A percentile compares a stretch with the other conserved stretches of the same genome.
Conservation (phyloP, 2,797 vertebrate species). For the Benthosema pterotum region DNA sequence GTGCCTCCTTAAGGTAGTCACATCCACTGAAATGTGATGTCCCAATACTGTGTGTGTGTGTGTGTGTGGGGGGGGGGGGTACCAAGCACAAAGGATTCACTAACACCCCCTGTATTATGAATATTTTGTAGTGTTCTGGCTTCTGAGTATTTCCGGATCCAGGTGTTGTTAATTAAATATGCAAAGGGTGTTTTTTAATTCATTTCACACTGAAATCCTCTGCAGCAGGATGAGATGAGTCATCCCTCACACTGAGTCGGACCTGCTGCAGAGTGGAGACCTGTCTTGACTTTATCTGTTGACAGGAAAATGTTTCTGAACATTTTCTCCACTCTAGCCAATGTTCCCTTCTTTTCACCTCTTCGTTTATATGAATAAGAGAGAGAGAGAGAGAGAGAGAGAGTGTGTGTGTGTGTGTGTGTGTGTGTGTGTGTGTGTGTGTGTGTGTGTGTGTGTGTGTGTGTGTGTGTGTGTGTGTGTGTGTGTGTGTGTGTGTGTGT, state of each 20-base stretch:
- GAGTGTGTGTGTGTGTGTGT: too few relatives aligned
- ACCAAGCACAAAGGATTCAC: constrained; percentile 38
- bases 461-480: too few relatives aligned
- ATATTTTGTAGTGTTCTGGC: constrained; percentile 43
- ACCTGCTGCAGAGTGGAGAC: constrained; percentile 53
- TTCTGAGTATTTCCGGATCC: constrained; percentile 46
- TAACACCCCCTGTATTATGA: constrained; percentile 33
- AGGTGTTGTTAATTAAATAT: constrained; percentile 57
- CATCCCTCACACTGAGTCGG: constrained; percentile 50
- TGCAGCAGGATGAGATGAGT: constrained; percentile 67
- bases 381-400: too few relatives aligned
- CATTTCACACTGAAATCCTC: constrained; percentile 49
- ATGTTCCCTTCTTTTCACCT: constrained; percentile 3
- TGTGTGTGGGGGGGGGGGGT: too few relatives aligned
- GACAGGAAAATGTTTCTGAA: constrained; percentile 63
- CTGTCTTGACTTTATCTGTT: constrained; percentile 50
- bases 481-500: too few relatives aligned
- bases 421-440: too few relatives aligned
- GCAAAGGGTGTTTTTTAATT: constrained; percentile 47
- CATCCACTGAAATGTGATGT: too few relatives aligned
- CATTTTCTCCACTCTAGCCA: constrained; percentile 42
- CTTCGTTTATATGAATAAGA: constrained; percentile 9
- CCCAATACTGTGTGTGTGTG: too few relatives aligned
- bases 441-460: too few relatives aligned
- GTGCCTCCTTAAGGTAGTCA: constrained; percentile 31